These are phyloP conservation scores for Sesia apiformis DNA, from an alignment of 2,888 invertebrate species.

Conservation along the genomic window DNA sequence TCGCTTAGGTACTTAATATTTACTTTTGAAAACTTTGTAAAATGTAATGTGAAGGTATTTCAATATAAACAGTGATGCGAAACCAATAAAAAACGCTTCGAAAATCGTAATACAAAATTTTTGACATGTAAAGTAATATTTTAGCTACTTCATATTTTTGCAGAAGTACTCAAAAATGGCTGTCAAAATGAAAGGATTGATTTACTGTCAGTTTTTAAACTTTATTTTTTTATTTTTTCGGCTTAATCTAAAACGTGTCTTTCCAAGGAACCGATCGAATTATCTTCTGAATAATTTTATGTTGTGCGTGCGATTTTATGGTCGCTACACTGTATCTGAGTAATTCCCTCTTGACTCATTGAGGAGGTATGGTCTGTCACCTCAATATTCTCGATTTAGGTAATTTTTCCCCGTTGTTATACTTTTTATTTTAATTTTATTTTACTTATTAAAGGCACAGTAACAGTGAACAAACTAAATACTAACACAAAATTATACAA, in stretches of 20 bases:
- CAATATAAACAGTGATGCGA: neutral
- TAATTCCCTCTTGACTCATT: neutral
- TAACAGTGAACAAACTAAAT: no score
- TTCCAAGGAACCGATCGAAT: conserved; percentile 55
- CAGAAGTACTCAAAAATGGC: neutral
- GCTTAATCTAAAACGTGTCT: conserved; percentile 11
- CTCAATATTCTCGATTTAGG: no score
- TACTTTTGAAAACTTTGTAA: no score
- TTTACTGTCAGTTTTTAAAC: neutral
- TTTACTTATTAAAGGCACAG: no score
- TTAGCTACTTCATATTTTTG: neutral
- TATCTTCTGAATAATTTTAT: conserved; percentile 49
- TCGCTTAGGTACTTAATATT: no score
- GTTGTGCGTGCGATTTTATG: conserved; percentile 27
- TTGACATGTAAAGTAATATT: neutral
- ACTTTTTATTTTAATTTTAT: no score
- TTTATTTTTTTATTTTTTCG: conserved; percentile 8
- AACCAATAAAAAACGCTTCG: neutral
- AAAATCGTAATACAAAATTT: neutral
- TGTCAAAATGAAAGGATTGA: neutral
- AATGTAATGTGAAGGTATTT: no score
- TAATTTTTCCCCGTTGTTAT: no score
- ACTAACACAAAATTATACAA: no score
- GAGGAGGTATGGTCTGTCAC: no score
- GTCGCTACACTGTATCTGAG: conserved; percentile 34